Percentiles rank a stretch among this genome's conserved stretches.
Conservation (phyloP, 1,140 invertebrate genomes). For the Euschistus heros region DNA sequence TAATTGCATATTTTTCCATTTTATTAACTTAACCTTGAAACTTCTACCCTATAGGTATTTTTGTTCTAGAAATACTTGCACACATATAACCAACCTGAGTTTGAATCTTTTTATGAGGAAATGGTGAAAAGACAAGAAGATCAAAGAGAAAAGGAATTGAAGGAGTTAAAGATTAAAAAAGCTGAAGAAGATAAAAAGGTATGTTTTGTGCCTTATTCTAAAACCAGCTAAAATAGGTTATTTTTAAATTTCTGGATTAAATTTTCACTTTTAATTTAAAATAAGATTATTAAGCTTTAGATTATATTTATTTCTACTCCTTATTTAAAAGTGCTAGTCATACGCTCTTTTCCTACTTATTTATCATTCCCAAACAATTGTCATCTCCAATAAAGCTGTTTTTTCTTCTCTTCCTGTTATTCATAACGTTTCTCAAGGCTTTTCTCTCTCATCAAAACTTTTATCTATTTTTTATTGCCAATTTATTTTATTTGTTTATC, state of each 20-base stretch:
- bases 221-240: neutral
- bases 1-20: neutral
- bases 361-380: too few species aligned
- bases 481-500: too few species aligned
- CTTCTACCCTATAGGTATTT: conserved; percentile 3
- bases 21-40: neutral
- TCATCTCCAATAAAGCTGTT: too few species aligned
- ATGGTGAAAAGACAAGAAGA: conserved; percentile 58
- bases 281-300: too few species aligned
- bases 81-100: conserved; percentile 57
- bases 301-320: too few species aligned
- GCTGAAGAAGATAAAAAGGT: conserved; percentile 49
- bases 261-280: too few species aligned
- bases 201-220: neutral
- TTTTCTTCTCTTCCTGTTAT: too few species aligned
- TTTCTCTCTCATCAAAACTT: too few species aligned
- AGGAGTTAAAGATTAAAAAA: conserved; percentile 39
- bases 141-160: conserved; percentile 45
- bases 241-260: neutral
- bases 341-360: too few species aligned
- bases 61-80: conserved; percentile 50
- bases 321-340: too few species aligned
- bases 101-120: conserved; percentile 70
- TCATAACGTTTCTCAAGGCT: too few species aligned
- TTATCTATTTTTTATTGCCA: too few species aligned